Percentiles rank a stretch among this genome's conserved stretches.
phyloP scores from a whole-genome alignment of 2,113 vertebrate species.

The Syngnathus floridae region DNA sequence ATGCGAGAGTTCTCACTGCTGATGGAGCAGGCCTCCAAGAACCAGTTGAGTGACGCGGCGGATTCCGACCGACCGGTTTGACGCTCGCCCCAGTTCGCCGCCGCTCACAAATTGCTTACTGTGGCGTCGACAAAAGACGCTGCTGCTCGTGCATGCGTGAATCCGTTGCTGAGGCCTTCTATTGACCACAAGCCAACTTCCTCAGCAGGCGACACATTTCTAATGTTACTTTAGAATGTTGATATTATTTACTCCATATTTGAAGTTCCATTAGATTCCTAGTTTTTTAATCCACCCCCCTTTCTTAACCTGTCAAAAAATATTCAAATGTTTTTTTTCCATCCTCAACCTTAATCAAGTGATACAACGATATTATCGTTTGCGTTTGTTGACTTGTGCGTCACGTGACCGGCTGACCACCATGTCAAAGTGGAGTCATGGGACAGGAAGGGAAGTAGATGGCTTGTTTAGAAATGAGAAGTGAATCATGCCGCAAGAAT shows the following conservation, averaged over 20 bases:
- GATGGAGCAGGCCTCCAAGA: constrained; percentile 95
- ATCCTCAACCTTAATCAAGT: background rate
- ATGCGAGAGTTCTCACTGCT: constrained; percentile 91
- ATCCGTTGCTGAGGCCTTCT: constrained; percentile 45
- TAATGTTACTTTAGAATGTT: too few relatives aligned
- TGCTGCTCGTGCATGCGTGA: constrained; percentile 40
- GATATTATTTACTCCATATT: too few relatives aligned
- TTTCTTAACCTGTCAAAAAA: background rate
- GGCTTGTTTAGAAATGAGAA: constrained; percentile 39
- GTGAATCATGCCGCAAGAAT: constrained; percentile 36
- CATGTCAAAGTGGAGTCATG: constrained; percentile 44
- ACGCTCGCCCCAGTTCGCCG: constrained; percentile 22
- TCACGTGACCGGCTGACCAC: constrained; percentile 25
- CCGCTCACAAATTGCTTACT: constrained; percentile 52
- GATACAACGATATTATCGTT: background rate
- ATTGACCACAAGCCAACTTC: constrained; percentile 37
- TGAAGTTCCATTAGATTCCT: too few relatives aligned
- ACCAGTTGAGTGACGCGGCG: constrained; percentile 80
- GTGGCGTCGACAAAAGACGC: constrained; percentile 43
- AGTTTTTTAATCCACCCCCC: too few relatives aligned
- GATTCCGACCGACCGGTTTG: background rate
- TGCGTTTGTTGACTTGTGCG: background rate
- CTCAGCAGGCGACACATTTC: background rate
- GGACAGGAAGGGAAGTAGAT: constrained; percentile 57
- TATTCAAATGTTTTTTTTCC: background rate